Conservation (phyloP, 2,113 vertebrate species). For the Oryzias curvinotus region DNA sequence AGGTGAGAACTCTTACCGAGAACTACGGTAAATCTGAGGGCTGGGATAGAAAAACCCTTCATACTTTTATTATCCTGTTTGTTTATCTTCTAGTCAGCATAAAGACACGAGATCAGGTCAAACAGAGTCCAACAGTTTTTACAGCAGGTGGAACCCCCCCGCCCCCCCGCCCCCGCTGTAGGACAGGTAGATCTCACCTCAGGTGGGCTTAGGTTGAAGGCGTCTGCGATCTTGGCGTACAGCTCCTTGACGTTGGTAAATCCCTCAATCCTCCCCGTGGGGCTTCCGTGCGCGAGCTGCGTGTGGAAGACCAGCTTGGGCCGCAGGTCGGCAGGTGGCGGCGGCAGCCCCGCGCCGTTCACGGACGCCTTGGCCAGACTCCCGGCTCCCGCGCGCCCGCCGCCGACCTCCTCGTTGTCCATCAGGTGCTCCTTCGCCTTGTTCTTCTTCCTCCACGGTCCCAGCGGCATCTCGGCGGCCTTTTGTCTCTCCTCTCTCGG, state of each 20-base stretch:
- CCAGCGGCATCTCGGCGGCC: slow-evolving; percentile 81
- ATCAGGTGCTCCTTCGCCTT: slow-evolving; percentile 83
- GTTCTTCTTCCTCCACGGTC: slow-evolving; percentile 83
- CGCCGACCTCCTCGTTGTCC: slow-evolving; percentile 79
- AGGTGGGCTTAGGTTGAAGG: slow-evolving; percentile 77
- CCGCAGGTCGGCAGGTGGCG: slow-evolving; percentile 65
- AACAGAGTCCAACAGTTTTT: too few relatives aligned
- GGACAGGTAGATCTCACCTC: slow-evolving; percentile 80
- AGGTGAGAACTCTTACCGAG: too few relatives aligned
- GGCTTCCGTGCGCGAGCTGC: slow-evolving; percentile 92
- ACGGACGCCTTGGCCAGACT: slow-evolving; percentile 45
- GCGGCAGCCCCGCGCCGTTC: slow-evolving; percentile 65
- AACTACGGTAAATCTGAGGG: too few relatives aligned
- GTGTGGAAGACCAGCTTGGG: slow-evolving; percentile 86
- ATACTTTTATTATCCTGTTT: too few relatives aligned
- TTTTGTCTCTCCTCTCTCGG: not conserved
- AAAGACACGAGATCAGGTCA: too few relatives aligned
- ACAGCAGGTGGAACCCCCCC: too few relatives aligned
- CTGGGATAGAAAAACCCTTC: too few relatives aligned
- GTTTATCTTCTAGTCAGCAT: too few relatives aligned
- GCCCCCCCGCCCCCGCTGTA: too few relatives aligned
- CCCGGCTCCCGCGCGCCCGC: slow-evolving; percentile 65
- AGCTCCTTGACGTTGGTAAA: slow-evolving; percentile 88
- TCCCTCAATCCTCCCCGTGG: slow-evolving; percentile 86
- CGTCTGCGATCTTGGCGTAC: slow-evolving; percentile 83